Evolutionary conservation across 2,888 invertebrate genomes (phyloP).

Genomic region (Erebia aethiops): DNA sequence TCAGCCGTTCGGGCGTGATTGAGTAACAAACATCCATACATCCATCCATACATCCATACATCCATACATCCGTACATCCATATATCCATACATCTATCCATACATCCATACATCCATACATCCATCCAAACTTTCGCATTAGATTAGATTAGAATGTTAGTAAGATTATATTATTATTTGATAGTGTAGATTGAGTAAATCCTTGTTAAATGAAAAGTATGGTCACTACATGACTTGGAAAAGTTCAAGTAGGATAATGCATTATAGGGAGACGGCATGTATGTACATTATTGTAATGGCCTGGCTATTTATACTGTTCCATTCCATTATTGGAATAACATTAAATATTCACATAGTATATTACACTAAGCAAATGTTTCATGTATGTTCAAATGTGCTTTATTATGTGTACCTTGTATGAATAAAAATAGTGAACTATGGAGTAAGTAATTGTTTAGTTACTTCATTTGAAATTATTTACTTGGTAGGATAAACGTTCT

Average conservation of each 20-base stretch:
- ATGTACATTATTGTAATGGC: conserved; percentile 30
- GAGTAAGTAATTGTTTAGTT: background rate
- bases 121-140: too few relatives aligned
- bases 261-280: conserved; percentile 20
- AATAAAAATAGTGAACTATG: conserved; percentile 10
- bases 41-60: too few relatives aligned
- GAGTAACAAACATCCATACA: too few relatives aligned
- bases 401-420: background rate
- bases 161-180: too few relatives aligned
- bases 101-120: too few relatives aligned
- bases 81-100: too few relatives aligned
- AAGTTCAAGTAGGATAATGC: conserved; percentile 22
- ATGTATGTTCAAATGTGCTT: background rate
- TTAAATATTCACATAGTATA: conserved; percentile 35
- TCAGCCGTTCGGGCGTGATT: too few relatives aligned
- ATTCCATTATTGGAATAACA: conserved; percentile 37
- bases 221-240: conserved; percentile 18
- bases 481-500: too few relatives aligned
- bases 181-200: background rate
- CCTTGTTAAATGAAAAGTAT: background rate
- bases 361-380: conserved; percentile 30
- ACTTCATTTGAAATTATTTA: background rate
- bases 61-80: too few relatives aligned
- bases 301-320: conserved; percentile 25
- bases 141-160: too few relatives aligned